Evolutionary conservation across 1,140 invertebrate species (phyloP), one percentile per base, ranked within the genome.

Genomic region (Apocrypta bakeri): DNA sequence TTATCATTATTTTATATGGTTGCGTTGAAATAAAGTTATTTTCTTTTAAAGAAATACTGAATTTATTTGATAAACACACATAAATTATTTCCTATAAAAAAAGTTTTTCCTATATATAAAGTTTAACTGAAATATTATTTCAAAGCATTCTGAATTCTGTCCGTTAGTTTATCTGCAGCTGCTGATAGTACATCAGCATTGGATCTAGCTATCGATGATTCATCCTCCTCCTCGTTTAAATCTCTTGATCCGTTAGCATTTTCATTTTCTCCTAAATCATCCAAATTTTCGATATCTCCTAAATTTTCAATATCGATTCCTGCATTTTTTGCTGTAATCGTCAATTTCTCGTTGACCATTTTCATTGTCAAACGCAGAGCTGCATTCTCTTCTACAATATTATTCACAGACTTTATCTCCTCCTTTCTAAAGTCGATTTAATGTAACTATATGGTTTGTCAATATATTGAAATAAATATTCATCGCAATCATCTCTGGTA

Each of bases 391-490:
- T 87, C 82, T 33, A 86, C 48, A 21, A 91, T 42, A 40, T 79
- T 83, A 63, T 89, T 87, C n/a, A 91, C 84, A 24, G 79, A 27
- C 1, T 84, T 40, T 17, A 91, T 56, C 82, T 91, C 89, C 27
- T 79, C 73, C 27, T 87, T 87, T 84, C 88, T 90, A 79, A 81
- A 77, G 71, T 79, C 27, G 75, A 85, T 71, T 69, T 29, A 9
- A 7, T 11, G 64, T 72, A 24, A 84, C 56, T 37, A 2, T 31
- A 37, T 37, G 8, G 17, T 31, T 37, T 29, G 6, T 56, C 17
- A 21, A n/a, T 17, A 56, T 21, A 17, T 21, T 0, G 7, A 71
- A 71, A 27, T 37, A 71, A 72, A 11, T 24, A 12, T 64, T 56
- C 8, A 76, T n/a, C n/a, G n/a, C n/a, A n/a, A n/a, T n/a, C n/a